Evolutionary conservation across 2,888 invertebrate species (phyloP).

Genomic region (Ophraella communa): DNA sequence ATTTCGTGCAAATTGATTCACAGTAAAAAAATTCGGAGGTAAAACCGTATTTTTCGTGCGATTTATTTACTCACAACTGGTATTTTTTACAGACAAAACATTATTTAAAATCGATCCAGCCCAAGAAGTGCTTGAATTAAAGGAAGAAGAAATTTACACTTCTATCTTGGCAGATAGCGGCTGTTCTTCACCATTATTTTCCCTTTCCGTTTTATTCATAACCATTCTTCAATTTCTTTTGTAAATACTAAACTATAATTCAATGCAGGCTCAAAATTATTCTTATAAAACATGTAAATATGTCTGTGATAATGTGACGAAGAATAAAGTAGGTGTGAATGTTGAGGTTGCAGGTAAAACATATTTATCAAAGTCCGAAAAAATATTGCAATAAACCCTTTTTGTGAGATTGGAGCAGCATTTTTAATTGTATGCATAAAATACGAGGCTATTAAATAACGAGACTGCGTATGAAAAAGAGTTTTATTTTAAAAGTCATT

Average conservation of each 20-base stretch:
- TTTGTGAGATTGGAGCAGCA: too few species aligned
- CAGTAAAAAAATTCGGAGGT: too few species aligned
- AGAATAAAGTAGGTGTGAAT: slow-evolving; percentile 22
- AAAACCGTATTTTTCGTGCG: too few species aligned
- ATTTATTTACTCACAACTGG: too few species aligned
- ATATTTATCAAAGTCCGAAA: background rate
- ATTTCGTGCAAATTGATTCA: too few species aligned
- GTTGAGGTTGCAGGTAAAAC: slow-evolving; percentile 1
- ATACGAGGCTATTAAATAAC: too few species aligned
- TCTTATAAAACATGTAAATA: slow-evolving; percentile 41
- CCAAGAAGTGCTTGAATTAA: slow-evolving; percentile 39
- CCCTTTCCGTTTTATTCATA: slow-evolving; percentile 32
- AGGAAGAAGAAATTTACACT: slow-evolving; percentile 54
- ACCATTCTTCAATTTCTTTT: slow-evolving; percentile 39
- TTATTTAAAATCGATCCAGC: slow-evolving; percentile 32
- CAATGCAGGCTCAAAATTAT: slow-evolving; percentile 43
- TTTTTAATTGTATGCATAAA: too few species aligned
- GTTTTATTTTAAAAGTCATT: too few species aligned
- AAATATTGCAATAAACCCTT: background rate
- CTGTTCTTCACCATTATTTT: slow-evolving; percentile 26
- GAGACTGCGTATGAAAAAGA: too few species aligned
- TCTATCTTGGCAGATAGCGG: slow-evolving; percentile 54
- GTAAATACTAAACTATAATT: slow-evolving; percentile 42
- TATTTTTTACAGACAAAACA: slow-evolving; percentile 32
- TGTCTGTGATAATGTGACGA: slow-evolving; percentile 46